Conservation (phyloP, 2,888 invertebrate species). For the Thera obeliscata region DNA sequence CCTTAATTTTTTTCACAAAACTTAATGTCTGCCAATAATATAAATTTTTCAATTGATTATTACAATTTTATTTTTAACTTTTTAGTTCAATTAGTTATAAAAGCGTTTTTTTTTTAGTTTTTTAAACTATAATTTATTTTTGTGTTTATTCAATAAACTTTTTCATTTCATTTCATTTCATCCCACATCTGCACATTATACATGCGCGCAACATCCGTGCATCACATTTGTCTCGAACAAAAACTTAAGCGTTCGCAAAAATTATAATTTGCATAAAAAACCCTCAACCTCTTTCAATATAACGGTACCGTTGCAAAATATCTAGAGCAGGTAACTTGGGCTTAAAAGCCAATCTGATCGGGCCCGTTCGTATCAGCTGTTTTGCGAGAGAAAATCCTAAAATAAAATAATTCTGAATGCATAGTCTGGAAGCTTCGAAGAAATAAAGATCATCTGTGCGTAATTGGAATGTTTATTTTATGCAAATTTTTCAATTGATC, state of each 20-base stretch:
- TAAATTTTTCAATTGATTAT: too few species aligned
- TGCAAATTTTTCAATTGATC: background rate
- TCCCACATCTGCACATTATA: too few species aligned
- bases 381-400: constrained; percentile 27
- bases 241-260: too few species aligned
- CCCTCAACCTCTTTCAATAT: background rate
- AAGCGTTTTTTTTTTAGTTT: too few species aligned
- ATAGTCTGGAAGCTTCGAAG: constrained; percentile 1
- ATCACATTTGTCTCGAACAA: too few species aligned
- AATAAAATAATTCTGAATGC: constrained; percentile 1
- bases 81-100: too few species aligned
- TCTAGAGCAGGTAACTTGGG: constrained; percentile 43
- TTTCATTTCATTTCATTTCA: too few species aligned
- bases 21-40: constrained; percentile 74
- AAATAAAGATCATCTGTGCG: background rate
- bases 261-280: background rate
- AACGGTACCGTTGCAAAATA: constrained; percentile 1
- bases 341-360: constrained; percentile 50
- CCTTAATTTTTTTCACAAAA: constrained; percentile 75
- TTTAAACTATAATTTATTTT: too few species aligned
- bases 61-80: too few species aligned
- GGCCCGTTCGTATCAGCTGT: constrained; percentile 35
- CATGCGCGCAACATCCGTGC: too few species aligned
- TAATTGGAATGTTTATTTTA: background rate
- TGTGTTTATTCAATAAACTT: too few species aligned